Evolutionary conservation across 2,113 vertebrate genomes (phyloP).

Genomic region (Carassius carassius): DNA sequence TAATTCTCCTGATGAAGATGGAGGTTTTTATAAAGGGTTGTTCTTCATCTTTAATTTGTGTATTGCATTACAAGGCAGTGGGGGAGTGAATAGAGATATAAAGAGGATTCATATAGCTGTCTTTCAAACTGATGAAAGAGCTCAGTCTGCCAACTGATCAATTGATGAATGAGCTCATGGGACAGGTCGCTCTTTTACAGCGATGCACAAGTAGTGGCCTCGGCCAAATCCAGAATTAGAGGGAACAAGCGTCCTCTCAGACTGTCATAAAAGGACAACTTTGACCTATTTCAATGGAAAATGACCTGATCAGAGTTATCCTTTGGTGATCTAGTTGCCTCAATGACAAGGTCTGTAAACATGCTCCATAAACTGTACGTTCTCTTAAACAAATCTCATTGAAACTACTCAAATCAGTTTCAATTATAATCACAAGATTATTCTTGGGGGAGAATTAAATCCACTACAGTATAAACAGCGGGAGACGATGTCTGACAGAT

Average conservation of each 20-base stretch:
- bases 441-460: slow-evolving; percentile 22
- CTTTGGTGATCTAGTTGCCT: not conserved
- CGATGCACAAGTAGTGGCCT: not conserved
- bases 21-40: not conserved
- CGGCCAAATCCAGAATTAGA: not conserved
- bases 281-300: not conserved
- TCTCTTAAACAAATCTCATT: slow-evolving; percentile 35
- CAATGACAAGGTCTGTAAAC: slow-evolving; percentile 35
- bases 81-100: slow-evolving; percentile 6
- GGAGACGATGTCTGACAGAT: slow-evolving; percentile 21
- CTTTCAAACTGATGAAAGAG: slow-evolving; percentile 4
- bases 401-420: slow-evolving; percentile 31
- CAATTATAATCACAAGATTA: slow-evolving; percentile 38
- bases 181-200: slow-evolving; percentile 23
- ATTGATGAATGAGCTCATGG: slow-evolving; percentile 18
- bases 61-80: not conserved
- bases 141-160: slow-evolving; percentile 10
- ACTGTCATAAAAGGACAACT: not conserved
- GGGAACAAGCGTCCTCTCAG: slow-evolving; percentile 2
- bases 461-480: slow-evolving; percentile 18
- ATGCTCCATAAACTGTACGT: slow-evolving; percentile 34
- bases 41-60: not conserved
- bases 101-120: slow-evolving; percentile 25
- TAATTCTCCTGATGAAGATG: not conserved
- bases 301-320: slow-evolving; percentile 34